phyloP scores from a whole-genome alignment of 2,888 invertebrate species.

The Aquatica leii region DNA sequence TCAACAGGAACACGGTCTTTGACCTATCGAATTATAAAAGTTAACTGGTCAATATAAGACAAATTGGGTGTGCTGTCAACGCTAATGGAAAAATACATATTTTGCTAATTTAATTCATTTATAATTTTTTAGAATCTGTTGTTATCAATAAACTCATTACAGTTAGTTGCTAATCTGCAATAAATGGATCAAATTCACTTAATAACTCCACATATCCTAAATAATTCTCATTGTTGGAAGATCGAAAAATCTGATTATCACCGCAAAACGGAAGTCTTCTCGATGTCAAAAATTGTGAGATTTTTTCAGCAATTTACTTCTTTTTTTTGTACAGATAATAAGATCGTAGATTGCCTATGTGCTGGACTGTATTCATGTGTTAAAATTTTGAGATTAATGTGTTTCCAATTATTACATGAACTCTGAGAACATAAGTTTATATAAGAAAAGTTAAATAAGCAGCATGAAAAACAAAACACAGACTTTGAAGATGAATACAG shows the following conservation, averaged over 20 bases:
- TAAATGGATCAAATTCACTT: no score
- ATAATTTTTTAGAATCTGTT: background rate
- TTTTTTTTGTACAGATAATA: conserved; percentile 29
- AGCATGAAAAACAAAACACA: conserved; percentile 30
- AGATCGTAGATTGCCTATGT: conserved; percentile 39
- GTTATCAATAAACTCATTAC: background rate
- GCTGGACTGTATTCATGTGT: conserved; percentile 33
- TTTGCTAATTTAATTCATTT: conserved; percentile 44
- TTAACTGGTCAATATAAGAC: conserved; percentile 49
- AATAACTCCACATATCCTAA: background rate
- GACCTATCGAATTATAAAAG: conserved; percentile 49
- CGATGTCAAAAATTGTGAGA: conserved; percentile 39
- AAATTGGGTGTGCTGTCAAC: conserved; percentile 49
- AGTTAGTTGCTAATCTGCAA: background rate
- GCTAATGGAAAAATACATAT: conserved; percentile 37
- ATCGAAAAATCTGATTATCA: conserved; percentile 36
- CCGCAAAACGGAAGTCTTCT: conserved; percentile 44
- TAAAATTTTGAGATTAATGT: conserved; percentile 28
- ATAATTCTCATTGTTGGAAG: background rate
- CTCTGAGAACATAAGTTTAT: conserved; percentile 26
- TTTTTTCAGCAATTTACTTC: background rate
- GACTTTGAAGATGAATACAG: conserved; percentile 25
- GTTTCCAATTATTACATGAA: conserved; percentile 37
- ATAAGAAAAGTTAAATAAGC: conserved; percentile 29
- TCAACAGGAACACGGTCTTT: conserved; percentile 45